Evolutionary conservation across 2,797 vertebrate genomes (phyloP), one percentile per base, ranked within the genome.

Genomic region (Orientallactaga sibirica): DNA sequence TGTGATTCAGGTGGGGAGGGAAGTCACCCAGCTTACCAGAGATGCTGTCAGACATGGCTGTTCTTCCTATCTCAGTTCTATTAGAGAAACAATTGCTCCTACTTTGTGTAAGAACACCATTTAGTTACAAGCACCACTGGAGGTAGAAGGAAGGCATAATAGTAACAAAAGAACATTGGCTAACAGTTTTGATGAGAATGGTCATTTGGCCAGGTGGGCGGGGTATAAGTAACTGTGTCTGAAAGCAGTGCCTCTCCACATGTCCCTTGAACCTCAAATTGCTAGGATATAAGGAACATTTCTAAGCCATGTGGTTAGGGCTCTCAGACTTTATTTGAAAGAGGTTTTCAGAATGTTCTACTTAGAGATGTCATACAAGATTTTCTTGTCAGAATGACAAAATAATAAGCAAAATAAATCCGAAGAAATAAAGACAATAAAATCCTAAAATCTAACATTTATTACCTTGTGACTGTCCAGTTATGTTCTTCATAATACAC

Each of bases 41-140:
- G 3, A 3, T 81, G 10, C 87, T 91, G 74, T 93, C 52, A 91
- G 95, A 78, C 91, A 71, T 68, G 93, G 58, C n/a, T 86, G 0
- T 41, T 94, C 95, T 96, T 95, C 88, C 77, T 77, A 89, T 85
- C 95, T 95, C 85, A 95, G 25, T 92, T 89, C 96, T 79, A 94
- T 97, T 93, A 92, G 82, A 95, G 94, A 93, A 85, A 89, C 93
- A 97, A 92, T 96, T 97, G 85, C 92, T 97, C 77, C 92, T 84
- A 20, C 76, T 95, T 83, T 92, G 71, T 88, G 75, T 89, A 74
- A 94, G 92, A 88, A 86, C 95, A 86, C 96, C 96, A 95, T 94
- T 97, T 97, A 94, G 93, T 97, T 55, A 86, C 24, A 81, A 97
- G 87, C 48, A 93, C 90, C 33, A 0, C 92, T 92, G 86, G 92